Evolutionary conservation across 1,140 invertebrate genomes (phyloP).

Genomic region (Caenorhabditis latens): DNA sequence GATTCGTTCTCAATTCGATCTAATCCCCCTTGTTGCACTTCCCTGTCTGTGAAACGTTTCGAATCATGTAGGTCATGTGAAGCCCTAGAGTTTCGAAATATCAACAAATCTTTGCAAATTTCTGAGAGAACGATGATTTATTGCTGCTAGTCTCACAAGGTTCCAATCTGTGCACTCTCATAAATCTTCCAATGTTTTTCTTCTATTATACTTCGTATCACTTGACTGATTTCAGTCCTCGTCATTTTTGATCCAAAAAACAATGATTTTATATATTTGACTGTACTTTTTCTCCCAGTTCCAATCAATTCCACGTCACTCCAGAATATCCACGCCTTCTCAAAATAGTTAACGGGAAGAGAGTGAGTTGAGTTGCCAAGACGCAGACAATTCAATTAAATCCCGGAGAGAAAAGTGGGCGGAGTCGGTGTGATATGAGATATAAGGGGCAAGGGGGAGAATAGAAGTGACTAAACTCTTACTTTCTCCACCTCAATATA

Average conservation of each 20-base stretch:
- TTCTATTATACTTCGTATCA: background rate
- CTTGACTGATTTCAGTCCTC: background rate
- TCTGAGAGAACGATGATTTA: background rate
- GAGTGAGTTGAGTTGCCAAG: background rate
- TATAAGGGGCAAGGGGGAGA: background rate
- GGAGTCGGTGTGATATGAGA: constrained; percentile 22
- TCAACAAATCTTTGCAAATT: background rate
- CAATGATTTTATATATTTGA: background rate
- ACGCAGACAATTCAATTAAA: constrained; percentile 47
- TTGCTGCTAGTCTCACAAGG: background rate
- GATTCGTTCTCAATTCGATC: background rate
- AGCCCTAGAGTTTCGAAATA: background rate
- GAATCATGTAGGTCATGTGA: background rate
- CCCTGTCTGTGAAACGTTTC: constrained; percentile 1
- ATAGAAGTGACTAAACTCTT: background rate
- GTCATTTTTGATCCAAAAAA: background rate
- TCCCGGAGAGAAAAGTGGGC: background rate
- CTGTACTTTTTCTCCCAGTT: background rate
- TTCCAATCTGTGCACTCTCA: background rate
- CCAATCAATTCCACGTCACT: background rate
- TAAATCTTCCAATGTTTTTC: background rate
- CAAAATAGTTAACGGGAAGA: background rate
- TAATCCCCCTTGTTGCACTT: background rate
- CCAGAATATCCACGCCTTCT: background rate
- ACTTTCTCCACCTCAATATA: too few relatives aligned